phyloP scores from a whole-genome alignment of 2,797 vertebrate genomes.

The Sitta carolinensis region DNA sequence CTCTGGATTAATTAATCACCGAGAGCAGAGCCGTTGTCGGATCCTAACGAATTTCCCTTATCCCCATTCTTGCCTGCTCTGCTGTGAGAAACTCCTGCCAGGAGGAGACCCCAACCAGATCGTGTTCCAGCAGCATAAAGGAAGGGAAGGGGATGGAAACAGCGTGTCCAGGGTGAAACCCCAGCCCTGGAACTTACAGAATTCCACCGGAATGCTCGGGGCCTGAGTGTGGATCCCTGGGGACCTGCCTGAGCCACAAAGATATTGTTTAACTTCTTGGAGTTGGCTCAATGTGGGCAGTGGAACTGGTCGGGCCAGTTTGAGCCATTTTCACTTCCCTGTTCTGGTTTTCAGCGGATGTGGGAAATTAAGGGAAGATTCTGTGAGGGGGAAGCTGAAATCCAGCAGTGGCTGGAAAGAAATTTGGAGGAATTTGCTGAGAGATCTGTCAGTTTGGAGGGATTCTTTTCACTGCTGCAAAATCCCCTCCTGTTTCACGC shows the following conservation, averaged over 20 bases:
- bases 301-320: background rate
- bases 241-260: background rate
- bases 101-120: background rate
- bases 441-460: background rate
- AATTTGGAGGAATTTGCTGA: background rate
- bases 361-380: background rate
- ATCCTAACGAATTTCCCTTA: background rate
- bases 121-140: background rate
- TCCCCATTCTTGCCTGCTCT: background rate
- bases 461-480: background rate
- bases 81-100: constrained; percentile 1
- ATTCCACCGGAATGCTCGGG: background rate
- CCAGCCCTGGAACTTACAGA: background rate
- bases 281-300: background rate
- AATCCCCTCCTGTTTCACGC: background rate
- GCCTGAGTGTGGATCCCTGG: background rate
- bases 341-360: background rate
- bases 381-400: background rate
- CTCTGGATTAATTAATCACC: constrained; percentile 18
- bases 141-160: background rate
- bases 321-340: background rate
- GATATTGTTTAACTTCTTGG: background rate
- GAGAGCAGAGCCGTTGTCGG: background rate
- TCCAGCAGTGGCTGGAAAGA: background rate
- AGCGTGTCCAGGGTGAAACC: background rate